Evolutionary conservation across 2,113 vertebrate species (phyloP).

Genomic region (Dryoscopus gambensis): DNA sequence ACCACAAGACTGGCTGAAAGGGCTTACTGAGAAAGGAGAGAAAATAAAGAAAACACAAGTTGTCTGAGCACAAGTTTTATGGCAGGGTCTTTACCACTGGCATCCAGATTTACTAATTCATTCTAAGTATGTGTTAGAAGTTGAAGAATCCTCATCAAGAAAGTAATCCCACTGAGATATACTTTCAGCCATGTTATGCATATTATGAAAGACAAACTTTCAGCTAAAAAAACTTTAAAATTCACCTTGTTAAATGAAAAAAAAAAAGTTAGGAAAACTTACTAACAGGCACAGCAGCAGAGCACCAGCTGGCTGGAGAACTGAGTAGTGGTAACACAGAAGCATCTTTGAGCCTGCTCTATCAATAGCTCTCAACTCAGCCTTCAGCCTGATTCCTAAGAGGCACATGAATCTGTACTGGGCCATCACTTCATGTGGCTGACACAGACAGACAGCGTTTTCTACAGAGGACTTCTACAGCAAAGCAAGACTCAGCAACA

Average conservation of each 20-base stretch:
- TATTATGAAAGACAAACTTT: not conserved
- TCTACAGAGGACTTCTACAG: not conserved
- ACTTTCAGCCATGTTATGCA: not conserved
- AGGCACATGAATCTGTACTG: not conserved
- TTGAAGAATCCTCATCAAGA: not conserved
- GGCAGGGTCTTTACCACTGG: not conserved
- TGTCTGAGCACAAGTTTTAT: not conserved
- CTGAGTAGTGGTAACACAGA: not conserved
- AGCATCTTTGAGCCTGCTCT: not conserved
- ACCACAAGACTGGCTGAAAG: not conserved
- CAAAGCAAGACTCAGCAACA: not conserved
- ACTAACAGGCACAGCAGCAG: not conserved
- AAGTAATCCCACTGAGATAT: not conserved
- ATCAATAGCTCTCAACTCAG: not conserved
- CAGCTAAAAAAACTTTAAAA: not conserved
- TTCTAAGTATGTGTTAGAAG: not conserved
- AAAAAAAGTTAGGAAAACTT: not conserved
- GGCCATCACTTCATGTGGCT: not conserved
- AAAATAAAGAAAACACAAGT: not conserved
- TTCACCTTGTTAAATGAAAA: not conserved
- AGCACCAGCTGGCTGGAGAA: not conserved
- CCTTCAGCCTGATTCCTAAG: not conserved
- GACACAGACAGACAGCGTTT: not conserved
- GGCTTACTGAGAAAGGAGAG: not conserved
- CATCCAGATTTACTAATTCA: not conserved